Evolutionary conservation across 2,797 vertebrate species (phyloP), one percentile per base, ranked within the genome.

Genomic region (Hozukius guyotensis): DNA sequence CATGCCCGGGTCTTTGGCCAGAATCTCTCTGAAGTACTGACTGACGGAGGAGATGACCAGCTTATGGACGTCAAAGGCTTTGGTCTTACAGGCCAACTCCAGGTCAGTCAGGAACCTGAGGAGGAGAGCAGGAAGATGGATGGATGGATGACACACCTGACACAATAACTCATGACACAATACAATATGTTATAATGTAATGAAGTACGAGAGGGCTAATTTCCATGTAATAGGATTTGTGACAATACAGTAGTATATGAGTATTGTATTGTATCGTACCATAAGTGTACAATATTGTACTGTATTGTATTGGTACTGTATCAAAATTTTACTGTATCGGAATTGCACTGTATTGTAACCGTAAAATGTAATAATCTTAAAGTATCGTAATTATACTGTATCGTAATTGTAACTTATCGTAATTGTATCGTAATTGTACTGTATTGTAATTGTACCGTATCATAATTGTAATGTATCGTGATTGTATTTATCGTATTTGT

Each of bases 41-140:
- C 97, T 97, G 87, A 97, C 86, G 1, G 97, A 97, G 59, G 96
- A 96, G 88, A 97, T 95, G 61, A 97, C 88, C 49, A 96, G 90
- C 83, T 96, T 97, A 85, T 97, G 97, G 65, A 97, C 97, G 27
- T 96, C 93, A 0, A 97, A 97, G 82, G 96, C 94, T 76, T 97
- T 97, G 0, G 95, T 96, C 94, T 97, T 97, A 79, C 95, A 97
- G 92, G 95, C 94, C 78, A 97, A 32, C 80, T 95, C 96, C 93
- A 97, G 89, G 74, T 97, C 96, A 0, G 97, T 97, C 83, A 97
- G 94, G 86, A 97, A 96, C 52, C 94, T 95, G 87, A 55, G 38
- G 65, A 59, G 29, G 4, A 34, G 1, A 24, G 16, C 46, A 46
- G 16, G 42, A 46, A 46, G 42, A 36, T 3, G 24, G 34, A 42